A percentile compares a stretch with the other conserved stretches of the same genome.
These are phyloP conservation scores for Diloba caeruleocephala DNA, from an alignment of 2,888 invertebrate species.

Conservation along the genomic window DNA sequence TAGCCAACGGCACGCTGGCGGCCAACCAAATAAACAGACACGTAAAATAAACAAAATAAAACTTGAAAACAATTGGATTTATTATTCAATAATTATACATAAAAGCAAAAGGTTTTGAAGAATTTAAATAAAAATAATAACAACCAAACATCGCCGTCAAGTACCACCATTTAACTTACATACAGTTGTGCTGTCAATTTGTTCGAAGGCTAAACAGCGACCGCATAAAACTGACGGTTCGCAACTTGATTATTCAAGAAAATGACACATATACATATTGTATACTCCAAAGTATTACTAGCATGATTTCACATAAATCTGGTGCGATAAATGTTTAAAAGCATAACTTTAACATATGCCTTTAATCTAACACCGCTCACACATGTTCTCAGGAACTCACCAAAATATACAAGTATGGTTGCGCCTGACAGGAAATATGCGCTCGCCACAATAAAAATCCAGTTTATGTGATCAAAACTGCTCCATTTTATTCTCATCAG, in stretches of 20 bases:
- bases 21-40: background rate
- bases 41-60: conserved; percentile 60
- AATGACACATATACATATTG: too few species aligned
- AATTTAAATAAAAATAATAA: conserved; percentile 59
- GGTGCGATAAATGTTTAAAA: background rate
- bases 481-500: conserved; percentile 61
- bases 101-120: conserved; percentile 61
- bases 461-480: conserved; percentile 59
- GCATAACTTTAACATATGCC: background rate
- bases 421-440: conserved; percentile 8
- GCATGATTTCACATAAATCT: background rate
- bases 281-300: background rate
- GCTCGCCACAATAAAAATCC: conserved; percentile 36
- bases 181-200: conserved; percentile 48
- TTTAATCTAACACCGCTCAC: background rate
- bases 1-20: too few species aligned
- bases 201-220: conserved; percentile 35
- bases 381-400: background rate
- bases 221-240: conserved; percentile 8
- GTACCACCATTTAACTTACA: conserved; percentile 38
- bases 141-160: conserved; percentile 45
- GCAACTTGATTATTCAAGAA: too few species aligned
- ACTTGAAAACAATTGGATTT: conserved; percentile 77
- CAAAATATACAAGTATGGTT: conserved; percentile 7
- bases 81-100: conserved; percentile 70